Evolutionary conservation across 2,113 vertebrate genomes (phyloP), one percentile per base, ranked within the genome.

Genomic region (Eupsittula cactorum): DNA sequence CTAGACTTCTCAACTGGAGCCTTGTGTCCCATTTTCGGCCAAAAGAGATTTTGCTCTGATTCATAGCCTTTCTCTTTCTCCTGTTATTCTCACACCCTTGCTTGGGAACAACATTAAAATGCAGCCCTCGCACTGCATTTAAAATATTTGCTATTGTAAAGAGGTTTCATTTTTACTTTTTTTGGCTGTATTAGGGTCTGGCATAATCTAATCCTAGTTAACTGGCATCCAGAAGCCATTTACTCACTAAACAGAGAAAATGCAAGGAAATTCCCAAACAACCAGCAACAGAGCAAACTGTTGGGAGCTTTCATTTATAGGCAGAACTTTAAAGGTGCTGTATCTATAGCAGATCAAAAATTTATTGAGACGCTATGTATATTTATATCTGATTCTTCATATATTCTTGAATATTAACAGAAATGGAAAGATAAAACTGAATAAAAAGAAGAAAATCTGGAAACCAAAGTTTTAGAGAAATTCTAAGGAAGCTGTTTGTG

Each of bases 1-100:
- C 37, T 37, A 47, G 65, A 37, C 27, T 59, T 13, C 33, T 57
- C 12, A 77, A 19, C 16, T 41, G 47, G 27, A 76, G 39, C 24
- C 44, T 73, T 27, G 41, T 16, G 5, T 47, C 49, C 11, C 3
- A 1, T 55, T 49, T 6, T 14, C 0, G 4, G 5, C 21, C 28
- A 47, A 68, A 87, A 85, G 62, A 68, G 13, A 39, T 81, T 86
- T 81, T 57, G 8, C 6, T 59, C 15, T 46, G 41, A n/a, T 94
- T 80, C 29, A 18, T 10, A 71, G 13, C 10, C 28, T 83, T 68
- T 63, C 25, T 70, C 33, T 44, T 75, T 90, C 15, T 64, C 6
- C 11, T 18, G 13, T 69, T 73, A 28, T n/a, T 84, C 50, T 84
- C 33, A 87, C n/a, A n/a, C 7, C 4, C 12, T 62, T 53, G 19